Evolutionary conservation across 2,797 vertebrate species (phyloP).

Genomic region (Petrocephalus schoutedeni): DNA sequence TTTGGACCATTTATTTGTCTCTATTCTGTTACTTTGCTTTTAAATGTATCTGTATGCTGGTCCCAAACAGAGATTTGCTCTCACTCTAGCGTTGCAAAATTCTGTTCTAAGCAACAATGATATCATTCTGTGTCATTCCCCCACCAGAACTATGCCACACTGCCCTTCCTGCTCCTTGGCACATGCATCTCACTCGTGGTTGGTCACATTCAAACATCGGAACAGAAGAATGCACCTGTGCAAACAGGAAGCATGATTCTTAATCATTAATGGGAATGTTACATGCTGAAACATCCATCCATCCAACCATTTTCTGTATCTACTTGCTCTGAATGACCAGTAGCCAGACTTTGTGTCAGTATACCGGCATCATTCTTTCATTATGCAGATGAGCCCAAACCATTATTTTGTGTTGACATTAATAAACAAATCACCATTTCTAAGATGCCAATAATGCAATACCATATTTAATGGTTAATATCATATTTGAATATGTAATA

Average conservation of each 20-base stretch:
- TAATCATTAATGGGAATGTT: not conserved
- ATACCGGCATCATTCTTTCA: not conserved
- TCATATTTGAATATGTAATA: not conserved
- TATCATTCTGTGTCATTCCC: not conserved
- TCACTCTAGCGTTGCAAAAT: not conserved
- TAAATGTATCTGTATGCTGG: not conserved
- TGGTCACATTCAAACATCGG: not conserved
- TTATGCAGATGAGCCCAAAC: not conserved
- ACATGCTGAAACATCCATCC: not conserved
- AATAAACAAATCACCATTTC: not conserved
- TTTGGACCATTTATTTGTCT: not conserved
- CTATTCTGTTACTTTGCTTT: not conserved
- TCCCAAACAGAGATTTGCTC: not conserved
- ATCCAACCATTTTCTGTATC: not conserved
- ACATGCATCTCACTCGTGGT: not conserved
- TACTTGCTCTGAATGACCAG: not conserved
- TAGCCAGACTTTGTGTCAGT: not conserved
- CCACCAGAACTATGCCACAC: not conserved
- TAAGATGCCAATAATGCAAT: not conserved
- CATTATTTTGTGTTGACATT: not conserved
- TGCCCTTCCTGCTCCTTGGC: not conserved
- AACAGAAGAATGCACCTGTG: not conserved
- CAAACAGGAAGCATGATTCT: not conserved
- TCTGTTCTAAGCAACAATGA: not conserved
- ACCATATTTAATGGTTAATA: not conserved